Conservation (phyloP, 2,113 vertebrate species). For the Edolisoma coerulescens region DNA sequence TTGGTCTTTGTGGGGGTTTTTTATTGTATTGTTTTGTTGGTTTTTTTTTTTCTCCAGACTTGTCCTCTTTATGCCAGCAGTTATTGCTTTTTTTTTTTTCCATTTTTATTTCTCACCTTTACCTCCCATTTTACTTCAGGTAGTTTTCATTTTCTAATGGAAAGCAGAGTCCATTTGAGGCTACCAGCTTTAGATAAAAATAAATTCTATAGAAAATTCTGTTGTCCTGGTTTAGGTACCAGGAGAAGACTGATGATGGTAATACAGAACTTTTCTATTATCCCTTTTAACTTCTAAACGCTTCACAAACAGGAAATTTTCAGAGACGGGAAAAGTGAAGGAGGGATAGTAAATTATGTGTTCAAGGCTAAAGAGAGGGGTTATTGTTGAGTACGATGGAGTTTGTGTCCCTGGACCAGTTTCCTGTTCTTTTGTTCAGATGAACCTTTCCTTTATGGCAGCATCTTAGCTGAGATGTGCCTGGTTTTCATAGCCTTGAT, state of each 20-base stretch:
- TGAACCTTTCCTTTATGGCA: background rate
- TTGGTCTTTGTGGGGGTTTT: background rate
- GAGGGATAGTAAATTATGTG: background rate
- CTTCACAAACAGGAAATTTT: background rate
- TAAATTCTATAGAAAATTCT: background rate
- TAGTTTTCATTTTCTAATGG: background rate
- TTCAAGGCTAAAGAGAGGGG: background rate
- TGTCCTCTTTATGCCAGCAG: background rate
- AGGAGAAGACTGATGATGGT: background rate
- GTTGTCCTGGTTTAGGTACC: background rate
- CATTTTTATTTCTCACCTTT: background rate
- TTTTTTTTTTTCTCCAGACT: background rate
- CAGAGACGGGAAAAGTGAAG: background rate
- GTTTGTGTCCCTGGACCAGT: background rate
- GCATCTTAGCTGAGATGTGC: background rate
- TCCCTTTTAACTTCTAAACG: background rate
- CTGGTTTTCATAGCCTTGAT: background rate
- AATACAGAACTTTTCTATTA: background rate
- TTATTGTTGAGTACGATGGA: background rate
- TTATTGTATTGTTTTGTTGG: too few relatives aligned
- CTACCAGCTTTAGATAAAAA: background rate
- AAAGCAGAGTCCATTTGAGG: background rate
- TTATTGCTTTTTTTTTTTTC: background rate
- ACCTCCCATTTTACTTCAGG: background rate
- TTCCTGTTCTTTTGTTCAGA: background rate